Evolutionary conservation across 2,113 vertebrate species (phyloP).

Genomic region (Todiramphus chloris): DNA sequence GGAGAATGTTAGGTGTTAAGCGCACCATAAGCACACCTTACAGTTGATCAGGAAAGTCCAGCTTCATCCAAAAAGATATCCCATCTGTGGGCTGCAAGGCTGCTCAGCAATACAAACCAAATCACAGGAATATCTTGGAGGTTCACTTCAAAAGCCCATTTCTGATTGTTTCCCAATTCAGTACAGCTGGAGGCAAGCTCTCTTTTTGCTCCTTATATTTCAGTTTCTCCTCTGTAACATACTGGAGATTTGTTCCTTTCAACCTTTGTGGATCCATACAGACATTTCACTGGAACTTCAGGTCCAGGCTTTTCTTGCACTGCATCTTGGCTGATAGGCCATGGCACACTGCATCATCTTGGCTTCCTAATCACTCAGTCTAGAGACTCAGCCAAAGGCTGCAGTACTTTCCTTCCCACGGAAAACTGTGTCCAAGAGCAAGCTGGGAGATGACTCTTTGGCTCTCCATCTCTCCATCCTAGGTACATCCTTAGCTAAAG

Average conservation of each 20-base stretch:
- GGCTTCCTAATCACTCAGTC: neutral
- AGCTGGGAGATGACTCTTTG: neutral
- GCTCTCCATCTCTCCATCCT: neutral
- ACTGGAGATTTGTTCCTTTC: neutral
- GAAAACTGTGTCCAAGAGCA: neutral
- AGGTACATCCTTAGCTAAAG: neutral
- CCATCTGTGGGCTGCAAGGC: neutral
- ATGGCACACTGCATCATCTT: neutral
- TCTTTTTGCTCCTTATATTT: neutral
- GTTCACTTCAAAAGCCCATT: neutral
- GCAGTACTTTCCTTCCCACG: neutral
- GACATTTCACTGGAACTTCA: neutral
- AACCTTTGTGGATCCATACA: neutral
- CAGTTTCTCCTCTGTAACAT: neutral
- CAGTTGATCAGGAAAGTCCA: neutral
- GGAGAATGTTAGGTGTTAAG: neutral
- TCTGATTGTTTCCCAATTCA: neutral
- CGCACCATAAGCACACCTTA: neutral
- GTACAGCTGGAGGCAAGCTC: neutral
- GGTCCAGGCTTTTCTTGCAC: neutral
- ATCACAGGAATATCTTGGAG: neutral
- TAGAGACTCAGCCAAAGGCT: neutral
- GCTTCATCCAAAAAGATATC: neutral
- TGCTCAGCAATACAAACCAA: neutral
- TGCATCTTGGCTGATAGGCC: neutral